Evolutionary conservation across 2,113 vertebrate genomes (phyloP), one percentile per base, ranked within the genome.

Genomic region (Climacteris rufus): DNA sequence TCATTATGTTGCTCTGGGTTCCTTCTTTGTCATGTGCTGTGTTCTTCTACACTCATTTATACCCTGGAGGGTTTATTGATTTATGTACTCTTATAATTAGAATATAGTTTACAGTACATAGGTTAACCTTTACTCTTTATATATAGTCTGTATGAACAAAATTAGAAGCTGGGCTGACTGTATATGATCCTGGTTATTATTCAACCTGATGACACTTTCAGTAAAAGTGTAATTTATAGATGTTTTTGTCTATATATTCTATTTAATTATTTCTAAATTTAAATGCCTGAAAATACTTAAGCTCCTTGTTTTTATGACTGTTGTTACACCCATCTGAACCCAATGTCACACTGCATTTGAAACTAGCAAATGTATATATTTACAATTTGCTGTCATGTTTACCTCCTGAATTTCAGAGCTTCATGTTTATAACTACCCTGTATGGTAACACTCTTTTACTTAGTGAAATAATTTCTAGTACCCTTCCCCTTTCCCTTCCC

Each of bases 21-120:
- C 24, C 50, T 90, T 40, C 68, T 92, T 89, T 95, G 81, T 95
- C 83, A 63, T 96, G 22, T 57, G 25, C 53, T 82, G 11, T 70
- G 25, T 49, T 93, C 60, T 17, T 87, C 39, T 83, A 83, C 25
- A 47, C 56, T 85, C 85, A 71, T 91, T 95, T 92, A 68, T 83
- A 95, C 40, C 37, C 87, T 68, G 66, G 66, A 75, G 88, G 49
- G 24, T 5, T 89, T 96, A 96, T 92, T 95, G 96, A 97, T 97
- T 96, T 94, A 96, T 92, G 44, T 80, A 75, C 28, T 95, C 50
- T 72, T 91, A 93, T 78, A 96, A 97, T 94, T 97, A 92, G 91
- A 94, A 96, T 96, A 92, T 78, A 94, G 88, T 87, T 96, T 93
- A 89, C 85, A 95, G 83, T 85, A 66, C 76, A 75, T 47, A 75